A percentile compares a stretch with the other conserved stretches of the same genome.
Conservation (phyloP, 2,888 invertebrate species). For the Cerastis rubricosa region DNA sequence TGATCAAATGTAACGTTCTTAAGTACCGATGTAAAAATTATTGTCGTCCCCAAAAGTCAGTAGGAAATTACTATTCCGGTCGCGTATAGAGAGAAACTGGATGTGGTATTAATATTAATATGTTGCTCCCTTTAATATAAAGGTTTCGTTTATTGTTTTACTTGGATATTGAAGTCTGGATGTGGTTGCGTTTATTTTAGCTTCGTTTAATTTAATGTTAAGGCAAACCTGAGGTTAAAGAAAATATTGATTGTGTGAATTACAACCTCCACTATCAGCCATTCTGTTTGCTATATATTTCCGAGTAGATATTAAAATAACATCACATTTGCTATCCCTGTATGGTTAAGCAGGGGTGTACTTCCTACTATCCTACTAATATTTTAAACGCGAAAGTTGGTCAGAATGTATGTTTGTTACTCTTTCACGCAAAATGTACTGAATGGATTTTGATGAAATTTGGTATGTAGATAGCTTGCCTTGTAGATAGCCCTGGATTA, state of each 20-base stretch:
- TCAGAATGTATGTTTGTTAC: too few species aligned
- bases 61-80: slow-evolving; percentile 85
- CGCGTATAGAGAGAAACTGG: slow-evolving; percentile 69
- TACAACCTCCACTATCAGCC: background rate
- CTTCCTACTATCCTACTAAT: too few species aligned
- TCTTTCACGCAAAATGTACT: too few species aligned
- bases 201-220: background rate
- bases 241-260: background rate
- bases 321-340: background rate
- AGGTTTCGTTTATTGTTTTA: slow-evolving; percentile 68
- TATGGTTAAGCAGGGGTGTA: background rate
- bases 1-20: slow-evolving; percentile 56
- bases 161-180: slow-evolving; percentile 40
- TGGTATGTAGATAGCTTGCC: too few species aligned
- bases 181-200: slow-evolving; percentile 19
- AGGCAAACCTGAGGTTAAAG: background rate
- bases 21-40: slow-evolving; percentile 75
- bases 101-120: slow-evolving; percentile 75
- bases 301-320: background rate
- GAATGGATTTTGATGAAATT: too few species aligned
- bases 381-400: too few species aligned
- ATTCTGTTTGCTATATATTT: background rate
- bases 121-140: slow-evolving; percentile 71
- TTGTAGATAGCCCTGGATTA: too few species aligned
- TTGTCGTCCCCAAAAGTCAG: slow-evolving; percentile 77